A percentile compares a stretch with the other conserved stretches of the same genome.
Evolutionary conservation across 2,113 vertebrate genomes (phyloP).

Genomic region (Tylochromis polylepis): DNA sequence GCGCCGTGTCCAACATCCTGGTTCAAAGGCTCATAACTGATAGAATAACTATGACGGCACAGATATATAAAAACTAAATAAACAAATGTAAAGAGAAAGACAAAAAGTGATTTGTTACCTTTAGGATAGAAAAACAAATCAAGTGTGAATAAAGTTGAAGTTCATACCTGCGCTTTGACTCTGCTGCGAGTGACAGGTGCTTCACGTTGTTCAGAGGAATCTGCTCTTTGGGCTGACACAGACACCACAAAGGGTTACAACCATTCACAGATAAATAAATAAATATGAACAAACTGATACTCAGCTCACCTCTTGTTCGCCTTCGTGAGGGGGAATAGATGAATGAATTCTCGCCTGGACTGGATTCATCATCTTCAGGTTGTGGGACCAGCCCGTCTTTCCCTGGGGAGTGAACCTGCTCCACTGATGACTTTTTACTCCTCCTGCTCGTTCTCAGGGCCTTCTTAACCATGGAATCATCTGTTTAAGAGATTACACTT

Average conservation of each 20-base stretch:
- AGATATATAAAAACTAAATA: background rate
- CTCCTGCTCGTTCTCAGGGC: conserved; percentile 40
- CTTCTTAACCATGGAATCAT: conserved; percentile 10
- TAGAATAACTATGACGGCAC: background rate
- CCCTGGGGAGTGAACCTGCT: background rate
- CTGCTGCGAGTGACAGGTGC: conserved; percentile 47
- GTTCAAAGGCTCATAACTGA: background rate
- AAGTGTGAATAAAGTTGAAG: background rate
- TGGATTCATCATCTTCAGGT: conserved; percentile 11
- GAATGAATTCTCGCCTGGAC: conserved; percentile 63
- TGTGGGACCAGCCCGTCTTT: conserved; percentile 24
- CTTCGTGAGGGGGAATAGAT: conserved; percentile 77
- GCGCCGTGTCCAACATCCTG: background rate
- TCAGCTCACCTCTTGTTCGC: conserved; percentile 77
- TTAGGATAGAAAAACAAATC: background rate
- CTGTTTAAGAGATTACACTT: background rate
- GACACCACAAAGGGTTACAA: background rate
- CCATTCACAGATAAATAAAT: background rate
- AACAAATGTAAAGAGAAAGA: background rate
- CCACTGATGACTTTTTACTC: conserved; percentile 1
- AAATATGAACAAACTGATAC: accelerated
- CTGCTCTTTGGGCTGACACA: conserved; percentile 42
- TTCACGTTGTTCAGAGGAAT: background rate
- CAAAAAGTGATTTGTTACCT: accelerated
- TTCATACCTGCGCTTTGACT: conserved; percentile 31